Base-by-base conservation (phyloP, 2,113 vertebrate genomes). In the Sarotherodon lohbergeri region DNA sequence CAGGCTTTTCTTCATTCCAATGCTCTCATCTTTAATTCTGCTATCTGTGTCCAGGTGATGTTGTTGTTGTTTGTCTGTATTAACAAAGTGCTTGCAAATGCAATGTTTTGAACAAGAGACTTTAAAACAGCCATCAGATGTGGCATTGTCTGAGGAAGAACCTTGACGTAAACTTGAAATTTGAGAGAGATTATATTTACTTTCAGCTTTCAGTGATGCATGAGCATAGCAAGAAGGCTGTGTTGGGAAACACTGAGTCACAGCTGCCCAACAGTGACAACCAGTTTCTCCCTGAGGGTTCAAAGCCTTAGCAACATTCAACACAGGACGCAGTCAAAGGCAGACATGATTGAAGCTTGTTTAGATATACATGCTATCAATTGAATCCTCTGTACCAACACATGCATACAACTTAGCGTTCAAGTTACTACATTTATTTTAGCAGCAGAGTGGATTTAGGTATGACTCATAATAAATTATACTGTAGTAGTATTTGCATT, bases 1-100 rank as follows among this genome's bases (percentile, higher is more conserved):
- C 92, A 61, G 86, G 92, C 82, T 94, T 92, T 92, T 95, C 93
- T 89, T 92, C 92, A 95, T 96, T 94, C 93, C 88, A 24, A 13
- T 8, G 8, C 32, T 83, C 22, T 81, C 5, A 17, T 22, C 82
- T 91, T 85, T 50, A 36, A 55, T 24, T 43, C 13, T 59, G 5
- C 12, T 82, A 4, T 85, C 3, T 5, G 4, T 76, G 17, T 39
- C 2, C 63, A 73, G 7, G 61, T 11, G 6, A 3, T 8, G 11
- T 34, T 46, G 7, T 59, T 59, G 48, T 24, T 52, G 3, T 63
- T 39, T 46, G 48, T 17, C 5, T 3, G n/a, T 34, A n/a, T 56
- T 63, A 10, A 13, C 14, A 84, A 32, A 34, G 3, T 41, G 5
- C 17, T n/a, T 46, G 17, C 14, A n/a, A 85, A 83, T n/a, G 3